phyloP scores from a whole-genome alignment of 35 echinoderm and acorn worm species.

The Ophioderma brevispina region DNA sequence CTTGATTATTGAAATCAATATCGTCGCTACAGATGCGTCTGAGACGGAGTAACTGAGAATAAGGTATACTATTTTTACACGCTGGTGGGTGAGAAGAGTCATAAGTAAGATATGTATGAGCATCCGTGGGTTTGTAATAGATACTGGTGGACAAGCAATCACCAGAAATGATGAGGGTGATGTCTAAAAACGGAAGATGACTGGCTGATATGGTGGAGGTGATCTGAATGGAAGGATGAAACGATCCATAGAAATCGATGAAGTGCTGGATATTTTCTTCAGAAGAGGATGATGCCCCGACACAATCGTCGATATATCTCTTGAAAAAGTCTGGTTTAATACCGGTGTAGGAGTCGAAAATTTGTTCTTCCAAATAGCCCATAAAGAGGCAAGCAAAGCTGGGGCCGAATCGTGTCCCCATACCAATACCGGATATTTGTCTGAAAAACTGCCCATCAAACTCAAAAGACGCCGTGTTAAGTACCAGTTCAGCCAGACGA shows the following conservation, averaged over 20 bases:
- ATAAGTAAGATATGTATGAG: background rate
- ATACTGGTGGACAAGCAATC: background rate
- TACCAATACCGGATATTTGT: constrained; percentile 7
- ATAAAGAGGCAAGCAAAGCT: constrained; percentile 12
- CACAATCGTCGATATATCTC: constrained; percentile 1
- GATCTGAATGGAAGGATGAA: constrained; percentile 18
- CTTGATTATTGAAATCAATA: background rate
- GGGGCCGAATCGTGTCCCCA: background rate
- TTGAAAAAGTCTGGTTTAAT: background rate
- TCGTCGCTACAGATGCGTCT: background rate
- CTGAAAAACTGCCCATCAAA: background rate
- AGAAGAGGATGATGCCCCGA: background rate
- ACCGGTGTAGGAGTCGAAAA: background rate
- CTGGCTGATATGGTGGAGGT: background rate
- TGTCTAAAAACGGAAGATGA: background rate
- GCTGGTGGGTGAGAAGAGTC: background rate
- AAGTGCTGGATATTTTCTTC: background rate
- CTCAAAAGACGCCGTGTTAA: background rate
- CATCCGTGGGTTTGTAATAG: background rate
- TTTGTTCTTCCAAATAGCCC: constrained; percentile 21
- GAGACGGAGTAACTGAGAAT: background rate
- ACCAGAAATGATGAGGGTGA: background rate
- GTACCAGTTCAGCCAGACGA: background rate
- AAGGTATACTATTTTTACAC: background rate
- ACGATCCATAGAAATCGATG: background rate